Evolutionary conservation across 2,113 vertebrate species (phyloP), one percentile per base, ranked within the genome.

Genomic region (Syngnathus scovelli): DNA sequence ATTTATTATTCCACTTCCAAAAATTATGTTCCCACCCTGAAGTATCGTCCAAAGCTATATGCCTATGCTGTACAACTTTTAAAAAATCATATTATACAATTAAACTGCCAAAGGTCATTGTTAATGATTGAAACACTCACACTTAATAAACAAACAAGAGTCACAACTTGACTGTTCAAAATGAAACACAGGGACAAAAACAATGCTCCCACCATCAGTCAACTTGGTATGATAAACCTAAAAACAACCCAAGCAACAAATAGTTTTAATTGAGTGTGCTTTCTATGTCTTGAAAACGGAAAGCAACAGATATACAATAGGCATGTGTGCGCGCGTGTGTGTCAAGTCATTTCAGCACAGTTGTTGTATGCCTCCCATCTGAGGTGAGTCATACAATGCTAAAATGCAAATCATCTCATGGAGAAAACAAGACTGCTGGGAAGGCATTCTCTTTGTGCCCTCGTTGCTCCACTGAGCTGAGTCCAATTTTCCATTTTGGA

Each of bases 401-500:
- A 64, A 76, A 68, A 70, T 69, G 48, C 69, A 76, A 66, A 79
- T 74, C 65, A 78, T 76, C 64, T 76, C 66, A 51, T 66, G 72
- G 66, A 64, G 68, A 72, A 70, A 36, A 54, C 58, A 39, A 63
- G 55, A 73, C 70, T 64, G 37, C 44, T 66, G 70, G 59, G 23
- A 37, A 78, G 7, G 33, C 67, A 18, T 68, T 81, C 76, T 73
- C 65, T 77, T 48, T 60, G 56, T 77, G 76, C 72, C 75, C 77
- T 78, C 78, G 66, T 68, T 84, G 84, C 79, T 89, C 77, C 72
- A 78, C 64, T 87, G 84, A 87, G 37, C 81, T 81, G 79, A 81
- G 81, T 81, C 83, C 85, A 84, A 83, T 85, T 85, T 83, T 49
- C 69, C 76, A 78, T 78, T 69, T 83, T 82, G 82, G 79, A 83